These are phyloP conservation scores for Cryptotis parvus DNA, from an alignment of 2,113 vertebrate species.

Conservation along the genomic window DNA sequence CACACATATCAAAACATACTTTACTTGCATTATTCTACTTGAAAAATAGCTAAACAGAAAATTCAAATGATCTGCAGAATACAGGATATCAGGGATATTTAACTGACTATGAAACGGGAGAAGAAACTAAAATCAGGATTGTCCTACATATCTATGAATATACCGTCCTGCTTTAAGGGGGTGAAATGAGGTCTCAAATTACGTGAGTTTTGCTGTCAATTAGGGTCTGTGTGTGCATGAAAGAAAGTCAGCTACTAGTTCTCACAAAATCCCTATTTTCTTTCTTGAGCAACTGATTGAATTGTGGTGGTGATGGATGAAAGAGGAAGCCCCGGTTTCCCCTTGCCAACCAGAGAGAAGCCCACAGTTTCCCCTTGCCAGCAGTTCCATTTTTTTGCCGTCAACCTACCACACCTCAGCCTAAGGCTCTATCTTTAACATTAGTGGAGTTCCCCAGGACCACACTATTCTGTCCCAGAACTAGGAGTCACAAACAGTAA, in stretches of 20 bases:
- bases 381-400: no score
- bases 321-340: no score
- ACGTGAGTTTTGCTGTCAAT: neutral
- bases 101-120: neutral
- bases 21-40: neutral
- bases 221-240: neutral
- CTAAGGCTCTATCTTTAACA: no score
- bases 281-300: neutral
- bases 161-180: neutral
- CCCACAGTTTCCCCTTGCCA: no score
- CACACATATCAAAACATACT: neutral
- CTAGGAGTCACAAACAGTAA: no score
- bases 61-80: neutral
- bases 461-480: no score
- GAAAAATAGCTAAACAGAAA: neutral
- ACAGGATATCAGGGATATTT: neutral
- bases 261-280: neutral
- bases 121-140: neutral
- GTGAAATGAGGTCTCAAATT: neutral
- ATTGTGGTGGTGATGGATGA: no score
- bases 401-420: no score
- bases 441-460: no score
- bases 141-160: neutral
- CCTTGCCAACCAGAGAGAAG: no score
- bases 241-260: neutral